A percentile compares a stretch with the other conserved stretches of the same genome.
Conservation (phyloP, 2,888 invertebrate species). For the Fragum sueziense region DNA sequence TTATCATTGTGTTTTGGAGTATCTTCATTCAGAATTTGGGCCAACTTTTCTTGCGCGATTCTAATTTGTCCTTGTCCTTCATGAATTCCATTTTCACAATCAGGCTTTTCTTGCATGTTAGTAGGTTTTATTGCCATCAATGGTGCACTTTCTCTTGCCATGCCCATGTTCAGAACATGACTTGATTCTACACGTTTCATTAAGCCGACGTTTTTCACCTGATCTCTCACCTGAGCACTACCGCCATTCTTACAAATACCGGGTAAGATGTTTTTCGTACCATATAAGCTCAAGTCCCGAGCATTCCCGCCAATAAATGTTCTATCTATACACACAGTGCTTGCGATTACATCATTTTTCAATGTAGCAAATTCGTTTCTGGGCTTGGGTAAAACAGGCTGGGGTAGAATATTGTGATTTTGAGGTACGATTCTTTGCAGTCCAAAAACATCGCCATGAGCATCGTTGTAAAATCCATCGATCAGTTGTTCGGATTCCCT, state of each 20-base stretch:
- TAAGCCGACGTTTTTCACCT: neutral
- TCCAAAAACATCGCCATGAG: neutral
- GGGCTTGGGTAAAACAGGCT: neutral
- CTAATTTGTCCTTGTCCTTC: neutral
- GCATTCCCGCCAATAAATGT: neutral
- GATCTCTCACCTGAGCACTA: neutral
- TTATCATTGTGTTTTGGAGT: neutral
- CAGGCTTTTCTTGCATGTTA: too few species aligned
- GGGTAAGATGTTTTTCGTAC: neutral
- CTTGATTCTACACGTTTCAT: neutral
- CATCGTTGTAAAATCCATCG: neutral
- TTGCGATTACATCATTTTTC: neutral
- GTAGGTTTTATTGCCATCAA: too few species aligned
- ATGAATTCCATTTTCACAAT: neutral
- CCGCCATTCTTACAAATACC: neutral
- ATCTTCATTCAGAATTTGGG: neutral
- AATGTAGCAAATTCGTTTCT: neutral
- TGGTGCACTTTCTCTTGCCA: neutral
- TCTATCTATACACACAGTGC: neutral
- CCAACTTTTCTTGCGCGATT: neutral
- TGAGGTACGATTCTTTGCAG: neutral
- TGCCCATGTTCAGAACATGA: neutral
- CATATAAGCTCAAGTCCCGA: neutral
- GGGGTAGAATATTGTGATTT: neutral
- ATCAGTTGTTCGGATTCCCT: neutral